Base-by-base conservation (phyloP, 2,888 invertebrate species). In the Poecilus cupreus region DNA sequence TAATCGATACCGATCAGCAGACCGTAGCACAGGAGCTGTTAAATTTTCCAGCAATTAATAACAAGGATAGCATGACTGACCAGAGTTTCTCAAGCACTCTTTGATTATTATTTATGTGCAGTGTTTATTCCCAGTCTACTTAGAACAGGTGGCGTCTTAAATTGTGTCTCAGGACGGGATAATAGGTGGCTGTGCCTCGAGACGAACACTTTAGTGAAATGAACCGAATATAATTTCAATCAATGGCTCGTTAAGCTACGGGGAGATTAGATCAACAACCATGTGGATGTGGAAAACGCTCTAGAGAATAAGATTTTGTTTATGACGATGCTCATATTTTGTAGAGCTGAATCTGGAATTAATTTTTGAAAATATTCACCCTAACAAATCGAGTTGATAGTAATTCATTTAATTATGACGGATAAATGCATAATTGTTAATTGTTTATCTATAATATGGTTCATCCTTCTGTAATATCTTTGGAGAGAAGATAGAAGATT, bases 31-130 rank as follows among this genome's bases (percentile, higher is more conserved):
- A 43, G 64, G 37, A 68, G 64, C 64, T 37, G 64, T 18, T 32
- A 68, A 32, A 37, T 68, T 68, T 68, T 68, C 64, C 64, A 68
- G 39, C 18, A 43, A 72, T 72, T 72, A 72, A 72, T 72, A 72
- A 46, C 43, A 43, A 72, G 46, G 43, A 72, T 72, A 72, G 64
- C 64, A 68, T 68, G 64, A 37, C 37, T 37, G 37, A 68, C 64
- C 64, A 37, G 64, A 68, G 37, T 68, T 68, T 37, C 64, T 68
- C 64, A 68, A 43, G 72, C 72, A 46, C 46, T 16, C 72, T 64
- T 37, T 72, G 72, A 72, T 72, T 46, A 72, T 43, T 46, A 72
- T 72, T 72, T 72, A 72, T 72, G 46, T 22, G 24, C n/a, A 22
- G 24, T 4, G 22, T 46, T 72, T 46, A 46, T 46, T 72, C 43